Base-by-base conservation (phyloP, 2,888 invertebrate genomes). In the Melikaiella ostensackeni region DNA sequence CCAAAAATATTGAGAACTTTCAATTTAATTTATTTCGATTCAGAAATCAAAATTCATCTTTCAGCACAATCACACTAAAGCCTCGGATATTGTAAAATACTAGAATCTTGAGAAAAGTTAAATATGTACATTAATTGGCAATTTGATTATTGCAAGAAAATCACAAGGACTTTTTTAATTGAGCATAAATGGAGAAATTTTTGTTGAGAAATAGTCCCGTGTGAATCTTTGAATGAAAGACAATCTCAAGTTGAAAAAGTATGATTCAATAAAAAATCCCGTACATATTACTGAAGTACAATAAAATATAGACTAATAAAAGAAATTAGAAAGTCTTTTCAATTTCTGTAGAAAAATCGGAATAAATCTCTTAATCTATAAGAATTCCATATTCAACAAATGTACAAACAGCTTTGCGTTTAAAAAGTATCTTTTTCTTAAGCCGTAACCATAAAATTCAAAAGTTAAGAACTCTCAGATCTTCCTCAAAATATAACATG, bases 331-430 rank as follows among this genome's bases (percentile, higher is more conserved):
- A 62, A 33, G 57, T 57, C 11, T 57, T 55, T 21, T 57, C 13
- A 57, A 70, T 50, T 66, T 27, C 38, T 19, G 30, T 42, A 16
- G 35, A 46, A 30, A 66, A 70, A 64, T 33, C 21, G 24, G 13
- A 70, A 70, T 70, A 70, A 50, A 50, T 50, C 50, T 66, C 42
- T 24, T n/a, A 30, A 63, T 33, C n/a, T 63, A 11, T 38, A 24
- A 46, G 24, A 66, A 66, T 8, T 46, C 7, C 42, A 19, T 46
- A 66, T 27, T 66, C 42, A 50, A 70, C 27, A 70, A 70, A 33
- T 63, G 27, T 42, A 16, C 1, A 66, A 66, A 57, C 57, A 57
- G 57, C 57, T 24, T 42, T 42, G 21, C 38, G 38, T 16, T 19
- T 63, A 63, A 63, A 21, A 35, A 13, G 1, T 57, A 13, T 24